A percentile compares a stretch with the other conserved stretches of the same genome.
These are phyloP conservation scores for Caenorhabditis tropicalis DNA, from an alignment of 1,140 invertebrate species.

Conservation along the genomic window DNA sequence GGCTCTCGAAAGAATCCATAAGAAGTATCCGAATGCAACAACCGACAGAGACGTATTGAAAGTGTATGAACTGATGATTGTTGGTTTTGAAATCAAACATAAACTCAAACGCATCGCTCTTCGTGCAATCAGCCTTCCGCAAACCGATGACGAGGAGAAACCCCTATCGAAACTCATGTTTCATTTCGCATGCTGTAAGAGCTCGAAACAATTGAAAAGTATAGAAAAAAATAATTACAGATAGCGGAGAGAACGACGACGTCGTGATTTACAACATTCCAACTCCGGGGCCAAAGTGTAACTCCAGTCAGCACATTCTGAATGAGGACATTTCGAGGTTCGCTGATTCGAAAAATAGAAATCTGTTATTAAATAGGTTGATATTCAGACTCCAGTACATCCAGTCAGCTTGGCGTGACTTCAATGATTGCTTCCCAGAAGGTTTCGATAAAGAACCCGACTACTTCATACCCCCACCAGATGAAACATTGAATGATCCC, in stretches of 20 bases:
- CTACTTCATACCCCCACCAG: too few species aligned
- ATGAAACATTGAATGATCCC: too few species aligned
- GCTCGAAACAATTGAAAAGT: background rate
- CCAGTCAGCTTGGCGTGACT: too few species aligned
- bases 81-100: background rate
- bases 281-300: too few species aligned
- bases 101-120: background rate
- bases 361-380: too few species aligned
- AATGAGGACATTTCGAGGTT: background rate
- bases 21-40: background rate
- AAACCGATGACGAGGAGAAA: background rate
- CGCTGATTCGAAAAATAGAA: too few species aligned
- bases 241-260: background rate
- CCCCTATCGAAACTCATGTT: background rate
- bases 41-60: background rate
- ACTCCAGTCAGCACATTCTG: background rate
- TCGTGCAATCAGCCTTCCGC: background rate
- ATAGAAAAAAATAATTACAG: background rate
- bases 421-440: too few species aligned
- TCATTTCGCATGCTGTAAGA: background rate
- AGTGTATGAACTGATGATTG: background rate
- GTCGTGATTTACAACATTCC: background rate
- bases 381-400: too few species aligned
- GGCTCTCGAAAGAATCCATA: background rate
- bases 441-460: too few species aligned